These are phyloP conservation scores for Syngnathus scovelli DNA, from an alignment of 2,113 vertebrate species.

Conservation along the genomic window DNA sequence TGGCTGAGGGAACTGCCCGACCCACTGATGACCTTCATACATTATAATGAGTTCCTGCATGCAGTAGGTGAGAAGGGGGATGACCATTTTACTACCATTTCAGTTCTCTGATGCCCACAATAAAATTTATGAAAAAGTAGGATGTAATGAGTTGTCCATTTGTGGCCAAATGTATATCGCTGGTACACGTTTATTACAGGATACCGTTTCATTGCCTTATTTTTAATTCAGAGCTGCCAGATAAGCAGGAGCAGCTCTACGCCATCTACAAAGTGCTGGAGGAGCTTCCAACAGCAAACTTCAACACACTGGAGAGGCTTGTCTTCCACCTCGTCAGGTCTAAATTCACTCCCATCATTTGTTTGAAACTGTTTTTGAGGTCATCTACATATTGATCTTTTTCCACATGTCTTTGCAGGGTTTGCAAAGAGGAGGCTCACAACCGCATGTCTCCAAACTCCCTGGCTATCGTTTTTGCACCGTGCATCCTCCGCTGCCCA, in stretches of 20 bases:
- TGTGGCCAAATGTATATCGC: neutral
- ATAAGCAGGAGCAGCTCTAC: conserved; percentile 86
- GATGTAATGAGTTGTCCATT: no score
- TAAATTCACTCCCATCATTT: neutral
- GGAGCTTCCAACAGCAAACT: conserved; percentile 83
- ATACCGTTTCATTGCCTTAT: neutral
- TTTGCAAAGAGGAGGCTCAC: conserved; percentile 84
- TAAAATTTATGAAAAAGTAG: neutral
- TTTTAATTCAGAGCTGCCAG: conserved; percentile 79
- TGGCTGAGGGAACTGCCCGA: conserved; percentile 93
- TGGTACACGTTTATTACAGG: neutral
- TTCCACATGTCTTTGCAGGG: conserved; percentile 66
- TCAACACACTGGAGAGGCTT: conserved; percentile 85
- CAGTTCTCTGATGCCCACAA: neutral
- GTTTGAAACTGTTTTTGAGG: no score
- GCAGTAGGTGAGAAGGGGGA: conserved; percentile 80
- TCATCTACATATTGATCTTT: neutral
- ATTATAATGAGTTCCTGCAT: conserved; percentile 88
- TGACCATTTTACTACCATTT: neutral
- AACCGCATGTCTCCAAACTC: conserved; percentile 96
- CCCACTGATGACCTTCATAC: conserved; percentile 89
- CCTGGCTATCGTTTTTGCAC: conserved; percentile 92
- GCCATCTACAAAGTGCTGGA: conserved; percentile 86
- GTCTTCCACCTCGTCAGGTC: conserved; percentile 96
- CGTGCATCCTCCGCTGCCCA: conserved; percentile 88